These are phyloP conservation scores for Lithodes maja DNA, from an alignment of 2,888 invertebrate genomes.

Conservation along the genomic window DNA sequence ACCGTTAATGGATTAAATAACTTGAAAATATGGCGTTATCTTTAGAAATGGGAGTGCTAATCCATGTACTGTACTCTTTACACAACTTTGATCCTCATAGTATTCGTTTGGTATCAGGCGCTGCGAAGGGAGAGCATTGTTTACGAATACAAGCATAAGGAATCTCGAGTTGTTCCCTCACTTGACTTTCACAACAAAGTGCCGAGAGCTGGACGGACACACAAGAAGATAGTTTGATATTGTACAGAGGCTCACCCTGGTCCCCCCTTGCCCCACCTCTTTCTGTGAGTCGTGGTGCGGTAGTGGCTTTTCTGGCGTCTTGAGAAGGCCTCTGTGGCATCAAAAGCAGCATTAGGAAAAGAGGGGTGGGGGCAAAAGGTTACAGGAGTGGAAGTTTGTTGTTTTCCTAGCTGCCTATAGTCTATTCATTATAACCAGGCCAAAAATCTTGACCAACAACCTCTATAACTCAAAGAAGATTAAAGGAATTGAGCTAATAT, in stretches of 20 bases:
- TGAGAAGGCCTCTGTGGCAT: constrained; percentile 52
- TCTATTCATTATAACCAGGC: too few relatives aligned
- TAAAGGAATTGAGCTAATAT: neutral
- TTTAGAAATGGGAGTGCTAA: too few relatives aligned
- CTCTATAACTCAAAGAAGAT: neutral
- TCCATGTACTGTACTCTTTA: too few relatives aligned
- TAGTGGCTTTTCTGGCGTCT: constrained; percentile 42
- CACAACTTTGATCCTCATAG: too few relatives aligned
- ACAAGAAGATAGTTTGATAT: neutral
- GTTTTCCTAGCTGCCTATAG: too few relatives aligned
- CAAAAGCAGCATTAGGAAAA: constrained; percentile 56
- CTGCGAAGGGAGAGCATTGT: too few relatives aligned
- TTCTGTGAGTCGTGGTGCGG: constrained; percentile 32
- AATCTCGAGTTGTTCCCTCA: too few relatives aligned
- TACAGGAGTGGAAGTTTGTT: too few relatives aligned
- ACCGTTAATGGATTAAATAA: too few relatives aligned
- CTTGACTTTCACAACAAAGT: neutral
- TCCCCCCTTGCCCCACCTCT: constrained; percentile 45
- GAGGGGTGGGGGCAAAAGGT: neutral
- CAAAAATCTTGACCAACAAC: neutral
- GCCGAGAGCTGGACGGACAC: neutral
- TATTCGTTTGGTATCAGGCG: too few relatives aligned
- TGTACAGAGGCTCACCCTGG: constrained; percentile 11
- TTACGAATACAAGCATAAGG: neutral
- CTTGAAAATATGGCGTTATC: too few relatives aligned